Evolutionary conservation across 2,113 vertebrate genomes (phyloP).

Genomic region (Callithrix jacchus): DNA sequence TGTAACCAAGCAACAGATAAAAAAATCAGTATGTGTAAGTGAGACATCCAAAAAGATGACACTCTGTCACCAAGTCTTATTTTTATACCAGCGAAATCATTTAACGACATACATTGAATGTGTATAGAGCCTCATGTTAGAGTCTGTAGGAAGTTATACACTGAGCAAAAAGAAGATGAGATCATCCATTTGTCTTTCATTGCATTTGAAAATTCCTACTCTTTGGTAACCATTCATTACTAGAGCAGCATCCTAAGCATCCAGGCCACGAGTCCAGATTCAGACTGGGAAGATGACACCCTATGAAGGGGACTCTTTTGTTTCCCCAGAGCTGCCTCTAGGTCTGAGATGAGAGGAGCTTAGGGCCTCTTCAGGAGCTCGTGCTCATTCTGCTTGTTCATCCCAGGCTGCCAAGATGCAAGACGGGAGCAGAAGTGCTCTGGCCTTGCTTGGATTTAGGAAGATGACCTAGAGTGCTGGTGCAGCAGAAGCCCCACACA

Average conservation of each 20-base stretch:
- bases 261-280: neutral
- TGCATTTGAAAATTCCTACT: neutral
- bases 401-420: neutral
- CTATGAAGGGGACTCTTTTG: neutral
- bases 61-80: neutral
- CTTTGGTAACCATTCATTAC: neutral
- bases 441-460: neutral
- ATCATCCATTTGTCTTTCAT: neutral
- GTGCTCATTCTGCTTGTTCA: accelerated
- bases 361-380: accelerated
- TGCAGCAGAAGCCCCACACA: neutral
- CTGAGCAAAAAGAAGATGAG: neutral
- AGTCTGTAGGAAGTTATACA: conserved; percentile 3
- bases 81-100: conserved; percentile 35
- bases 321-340: neutral
- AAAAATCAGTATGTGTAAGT: conserved; percentile 17
- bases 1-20: conserved; percentile 65
- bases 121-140: neutral
- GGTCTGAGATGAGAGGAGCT: neutral
- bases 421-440: neutral
- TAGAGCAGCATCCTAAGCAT: neutral
- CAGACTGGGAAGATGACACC: neutral
- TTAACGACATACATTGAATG: neutral
- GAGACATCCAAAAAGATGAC: neutral
- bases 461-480: neutral